Percentiles rank a stretch among this genome's conserved stretches.
Evolutionary conservation across 1,140 invertebrate genomes (phyloP).

Genomic region (Zaprionus inermis): DNA sequence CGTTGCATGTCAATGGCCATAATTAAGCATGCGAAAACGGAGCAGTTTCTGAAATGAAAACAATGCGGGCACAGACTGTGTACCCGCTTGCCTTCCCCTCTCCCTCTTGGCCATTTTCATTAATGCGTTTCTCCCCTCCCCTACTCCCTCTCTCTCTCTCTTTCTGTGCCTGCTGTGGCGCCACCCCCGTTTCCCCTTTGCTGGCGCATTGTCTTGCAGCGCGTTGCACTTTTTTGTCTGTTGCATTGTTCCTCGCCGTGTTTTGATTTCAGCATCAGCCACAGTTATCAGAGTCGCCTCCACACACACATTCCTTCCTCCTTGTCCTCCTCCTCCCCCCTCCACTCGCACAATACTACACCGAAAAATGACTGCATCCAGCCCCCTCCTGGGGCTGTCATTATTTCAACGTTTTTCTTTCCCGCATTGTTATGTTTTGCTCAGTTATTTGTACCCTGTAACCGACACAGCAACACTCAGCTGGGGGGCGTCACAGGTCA

Average conservation of each 20-base stretch:
- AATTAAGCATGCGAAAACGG: slow-evolving; percentile 79
- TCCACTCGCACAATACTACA: too few relatives aligned
- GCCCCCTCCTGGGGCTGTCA: slow-evolving; percentile 70
- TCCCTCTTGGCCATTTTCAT: slow-evolving; percentile 70
- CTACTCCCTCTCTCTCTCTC: not conserved
- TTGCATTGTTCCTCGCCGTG: slow-evolving; percentile 71
- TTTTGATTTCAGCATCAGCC: slow-evolving; percentile 77
- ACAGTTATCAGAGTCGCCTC: slow-evolving; percentile 50
- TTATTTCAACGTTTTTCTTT: slow-evolving; percentile 70
- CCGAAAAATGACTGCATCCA: slow-evolving; percentile 29
- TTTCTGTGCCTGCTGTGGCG: not conserved
- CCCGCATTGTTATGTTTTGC: slow-evolving; percentile 40
- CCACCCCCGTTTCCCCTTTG: not conserved
- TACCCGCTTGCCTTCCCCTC: not conserved
- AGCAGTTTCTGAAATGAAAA: slow-evolving; percentile 74
- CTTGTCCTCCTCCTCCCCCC: not conserved
- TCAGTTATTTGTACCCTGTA: slow-evolving; percentile 42
- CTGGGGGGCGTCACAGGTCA: slow-evolving; percentile 21
- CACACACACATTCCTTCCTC: slow-evolving; percentile 5
- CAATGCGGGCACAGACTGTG: slow-evolving; percentile 63
- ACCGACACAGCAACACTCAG: not conserved
- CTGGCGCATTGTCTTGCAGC: slow-evolving; percentile 59
- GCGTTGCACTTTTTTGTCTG: slow-evolving; percentile 53
- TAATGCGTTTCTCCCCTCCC: slow-evolving; percentile 53
- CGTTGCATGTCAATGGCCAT: slow-evolving; percentile 80